Conservation (phyloP, 2,888 invertebrate species). For the Salpingus planirostris region DNA sequence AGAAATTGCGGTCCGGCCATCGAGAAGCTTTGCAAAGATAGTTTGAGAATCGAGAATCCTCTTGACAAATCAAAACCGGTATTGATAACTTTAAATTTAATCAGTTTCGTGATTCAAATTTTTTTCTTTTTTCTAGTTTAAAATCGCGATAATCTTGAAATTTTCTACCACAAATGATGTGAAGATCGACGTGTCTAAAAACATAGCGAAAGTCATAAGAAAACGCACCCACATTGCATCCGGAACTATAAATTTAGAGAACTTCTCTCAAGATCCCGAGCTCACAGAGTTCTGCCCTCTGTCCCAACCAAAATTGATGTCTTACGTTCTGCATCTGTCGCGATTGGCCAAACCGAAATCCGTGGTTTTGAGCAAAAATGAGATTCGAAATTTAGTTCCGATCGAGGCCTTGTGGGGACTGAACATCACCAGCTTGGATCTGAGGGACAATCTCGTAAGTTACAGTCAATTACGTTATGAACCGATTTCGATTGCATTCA, state of each 20-base stretch:
- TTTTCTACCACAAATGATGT: slow-evolving; percentile 41
- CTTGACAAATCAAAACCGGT: slow-evolving; percentile 15
- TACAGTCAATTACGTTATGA: no score
- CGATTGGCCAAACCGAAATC: slow-evolving; percentile 25
- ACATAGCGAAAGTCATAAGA: slow-evolving; percentile 36
- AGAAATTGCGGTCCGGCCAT: slow-evolving; percentile 44
- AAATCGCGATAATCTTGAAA: slow-evolving; percentile 39
- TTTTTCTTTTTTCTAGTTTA: slow-evolving; percentile 22
- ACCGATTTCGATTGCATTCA: no score
- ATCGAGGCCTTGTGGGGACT: slow-evolving; percentile 29
- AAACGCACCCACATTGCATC: slow-evolving; percentile 33
- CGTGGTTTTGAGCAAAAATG: slow-evolving; percentile 32
- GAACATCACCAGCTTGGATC: slow-evolving; percentile 23
- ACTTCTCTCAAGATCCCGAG: slow-evolving; percentile 41
- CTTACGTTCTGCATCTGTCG: slow-evolving; percentile 39
- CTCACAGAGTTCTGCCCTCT: slow-evolving; percentile 40
- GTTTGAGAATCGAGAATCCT: slow-evolving; percentile 36
- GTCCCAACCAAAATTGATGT: slow-evolving; percentile 43
- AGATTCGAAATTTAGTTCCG: slow-evolving; percentile 30
- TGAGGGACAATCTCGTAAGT: slow-evolving; percentile 31
- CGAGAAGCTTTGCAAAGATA: slow-evolving; percentile 42
- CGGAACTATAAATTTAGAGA: slow-evolving; percentile 38
- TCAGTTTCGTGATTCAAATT: background rate
- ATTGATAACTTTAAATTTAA: background rate
- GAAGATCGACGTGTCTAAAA: slow-evolving; percentile 42